Percentiles rank a stretch among this genome's conserved stretches.
Conservation (phyloP, 2,113 vertebrate genomes). For the Microcebus lehilahytsara region DNA sequence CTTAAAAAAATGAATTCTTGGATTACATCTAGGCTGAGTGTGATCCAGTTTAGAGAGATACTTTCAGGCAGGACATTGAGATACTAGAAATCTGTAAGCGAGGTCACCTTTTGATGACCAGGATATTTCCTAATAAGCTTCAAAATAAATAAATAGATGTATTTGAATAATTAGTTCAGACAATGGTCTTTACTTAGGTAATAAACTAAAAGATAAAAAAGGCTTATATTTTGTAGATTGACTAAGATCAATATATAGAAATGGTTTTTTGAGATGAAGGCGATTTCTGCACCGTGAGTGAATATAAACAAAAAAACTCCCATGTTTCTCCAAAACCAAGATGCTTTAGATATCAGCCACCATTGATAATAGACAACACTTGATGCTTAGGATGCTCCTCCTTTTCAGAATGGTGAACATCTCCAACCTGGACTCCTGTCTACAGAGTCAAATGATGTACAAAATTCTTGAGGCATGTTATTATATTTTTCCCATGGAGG, state of each 20-base stretch:
- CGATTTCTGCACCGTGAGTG: background rate
- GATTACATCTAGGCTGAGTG: background rate
- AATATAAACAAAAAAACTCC: background rate
- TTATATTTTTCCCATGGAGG: background rate
- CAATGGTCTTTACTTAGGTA: background rate
- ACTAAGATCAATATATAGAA: background rate
- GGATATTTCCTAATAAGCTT: background rate
- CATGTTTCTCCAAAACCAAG: background rate
- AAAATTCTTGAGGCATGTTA: background rate
- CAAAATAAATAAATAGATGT: background rate
- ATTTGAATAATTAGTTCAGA: background rate
- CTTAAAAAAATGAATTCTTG: background rate
- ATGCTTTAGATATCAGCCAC: background rate
- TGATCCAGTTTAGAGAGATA: background rate
- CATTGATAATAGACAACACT: background rate
- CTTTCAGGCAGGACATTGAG: background rate
- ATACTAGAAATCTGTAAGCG: background rate
- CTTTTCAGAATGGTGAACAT: background rate
- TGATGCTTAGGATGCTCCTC: background rate
- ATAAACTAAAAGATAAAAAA: background rate
- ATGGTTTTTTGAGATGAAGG: background rate
- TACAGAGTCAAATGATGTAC: background rate
- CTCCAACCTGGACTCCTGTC: accelerated
- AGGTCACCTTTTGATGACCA: background rate
- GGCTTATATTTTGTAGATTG: background rate